Conservation (phyloP, 2,888 invertebrate genomes). For the Eugnorisma glareosa region DNA sequence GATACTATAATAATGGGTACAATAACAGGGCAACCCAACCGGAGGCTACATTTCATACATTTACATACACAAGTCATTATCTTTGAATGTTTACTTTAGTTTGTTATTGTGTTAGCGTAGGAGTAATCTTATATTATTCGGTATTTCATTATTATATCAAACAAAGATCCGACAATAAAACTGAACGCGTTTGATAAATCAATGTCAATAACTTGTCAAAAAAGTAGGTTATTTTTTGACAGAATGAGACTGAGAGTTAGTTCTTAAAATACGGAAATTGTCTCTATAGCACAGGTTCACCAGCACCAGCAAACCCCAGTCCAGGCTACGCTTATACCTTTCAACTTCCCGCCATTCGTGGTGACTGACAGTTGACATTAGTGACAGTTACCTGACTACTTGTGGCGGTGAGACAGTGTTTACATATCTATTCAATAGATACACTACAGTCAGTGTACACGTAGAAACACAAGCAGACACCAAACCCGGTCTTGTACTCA, state of each 20-base stretch:
- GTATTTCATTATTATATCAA: background rate
- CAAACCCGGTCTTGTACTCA: background rate
- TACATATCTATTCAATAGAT: too few relatives aligned
- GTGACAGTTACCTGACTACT: too few relatives aligned
- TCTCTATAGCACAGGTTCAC: too few relatives aligned
- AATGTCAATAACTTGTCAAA: background rate
- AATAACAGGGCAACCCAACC: constrained; percentile 2
- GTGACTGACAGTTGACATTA: too few relatives aligned
- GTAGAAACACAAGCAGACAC: too few relatives aligned
- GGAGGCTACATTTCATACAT: constrained; percentile 35
- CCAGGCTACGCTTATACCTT: too few relatives aligned
- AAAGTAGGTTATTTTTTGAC: background rate
- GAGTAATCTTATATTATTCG: constrained; percentile 3
- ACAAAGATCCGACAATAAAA: background rate
- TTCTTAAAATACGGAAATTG: background rate
- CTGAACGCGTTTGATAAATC: background rate
- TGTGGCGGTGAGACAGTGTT: too few relatives aligned
- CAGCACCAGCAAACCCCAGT: too few relatives aligned
- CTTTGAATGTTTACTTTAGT: constrained; percentile 26
- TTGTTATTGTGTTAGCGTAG: constrained; percentile 7
- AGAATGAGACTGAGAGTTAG: background rate
- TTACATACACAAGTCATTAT: constrained; percentile 45
- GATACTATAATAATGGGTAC: constrained; percentile 8
- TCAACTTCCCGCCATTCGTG: too few relatives aligned
- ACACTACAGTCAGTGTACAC: too few relatives aligned